Evolutionary conservation across 2,797 vertebrate genomes (phyloP), one percentile per base, ranked within the genome.

Genomic region (Mus spretus): DNA sequence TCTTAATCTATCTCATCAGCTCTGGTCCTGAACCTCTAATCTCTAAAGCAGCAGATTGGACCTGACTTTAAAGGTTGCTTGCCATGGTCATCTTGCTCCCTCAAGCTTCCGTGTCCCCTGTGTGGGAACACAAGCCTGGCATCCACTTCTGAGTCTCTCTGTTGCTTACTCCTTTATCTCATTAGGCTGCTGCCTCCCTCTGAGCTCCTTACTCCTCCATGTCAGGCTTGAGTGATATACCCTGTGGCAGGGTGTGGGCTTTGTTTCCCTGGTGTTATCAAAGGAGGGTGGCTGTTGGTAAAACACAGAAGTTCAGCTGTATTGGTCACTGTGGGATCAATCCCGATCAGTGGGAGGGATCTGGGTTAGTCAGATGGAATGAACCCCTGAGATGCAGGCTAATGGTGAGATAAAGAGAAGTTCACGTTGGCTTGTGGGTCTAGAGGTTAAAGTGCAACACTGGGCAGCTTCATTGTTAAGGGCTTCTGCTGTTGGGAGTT

Each of bases 1-100:
- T 47, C 55, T 92, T 91, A 79, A 96, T 95, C 22, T 10, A 44
- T 47, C 57, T 67, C 34, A 78, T 89, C 44, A 77, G 90, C 26
- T 75, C 8, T 44, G 19, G 44, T 4, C 65, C 31, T 61, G 31
- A 72, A 53, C 10, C 55, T 89, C 57, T 6, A n/a, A 26, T 83
- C 44, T 91, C 61, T 89, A 50, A 89, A 15, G 1, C 72, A 55
- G 67, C 40, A 53, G 53, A 89, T 77, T 65, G 15, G 37, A 59
- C 37, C 11, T 87, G 77, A 72, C 61, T 63, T 44, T 50, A n/a
- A 61, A 92, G 85, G 5, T 0, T 6, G 14, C n/a, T 37, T 11
- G 8, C 22, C 78, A 57, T 26, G 85, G 4, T 81, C 34, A 44
- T 70, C 4, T 9, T 57, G 37, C 44, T 92, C n/a, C 8, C 26